Evolutionary conservation across 2,113 vertebrate genomes (phyloP).

Genomic region (Bubo blakistoni): DNA sequence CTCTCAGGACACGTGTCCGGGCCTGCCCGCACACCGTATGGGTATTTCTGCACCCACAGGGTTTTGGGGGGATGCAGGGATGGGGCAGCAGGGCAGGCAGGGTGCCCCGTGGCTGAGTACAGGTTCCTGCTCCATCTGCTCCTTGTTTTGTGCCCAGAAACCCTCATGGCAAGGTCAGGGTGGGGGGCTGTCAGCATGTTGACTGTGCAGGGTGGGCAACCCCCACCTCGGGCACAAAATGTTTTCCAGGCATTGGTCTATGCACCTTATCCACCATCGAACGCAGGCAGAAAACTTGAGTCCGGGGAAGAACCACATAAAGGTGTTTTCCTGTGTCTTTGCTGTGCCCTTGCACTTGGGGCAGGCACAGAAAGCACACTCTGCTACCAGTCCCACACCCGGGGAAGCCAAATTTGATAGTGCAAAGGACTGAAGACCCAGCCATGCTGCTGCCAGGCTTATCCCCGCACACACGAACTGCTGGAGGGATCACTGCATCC

Average conservation of each 20-base stretch:
- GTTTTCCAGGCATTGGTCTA: not conserved
- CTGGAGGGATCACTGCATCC: not conserved
- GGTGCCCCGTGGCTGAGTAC: not conserved
- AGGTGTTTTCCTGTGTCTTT: not conserved
- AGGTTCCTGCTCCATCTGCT: not conserved
- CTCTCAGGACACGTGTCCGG: rapidly evolving
- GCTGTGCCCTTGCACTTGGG: not conserved
- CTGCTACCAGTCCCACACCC: not conserved
- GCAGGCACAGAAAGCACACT: not conserved
- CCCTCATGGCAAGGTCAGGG: not conserved
- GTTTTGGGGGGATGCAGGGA: rapidly evolving
- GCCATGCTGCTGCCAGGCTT: not conserved
- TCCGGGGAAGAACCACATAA: not conserved
- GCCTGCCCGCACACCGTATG: rapidly evolving
- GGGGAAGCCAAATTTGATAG: not conserved
- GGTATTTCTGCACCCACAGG: not conserved
- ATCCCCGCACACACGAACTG: rapidly evolving
- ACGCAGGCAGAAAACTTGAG: rapidly evolving
- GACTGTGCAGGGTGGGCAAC: not conserved
- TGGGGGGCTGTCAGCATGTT: not conserved
- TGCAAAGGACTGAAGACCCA: too few relatives aligned
- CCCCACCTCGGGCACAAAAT: not conserved
- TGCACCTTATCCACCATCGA: too few relatives aligned
- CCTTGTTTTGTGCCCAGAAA: not conserved
- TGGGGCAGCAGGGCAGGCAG: not conserved